Percentiles rank a stretch among this genome's conserved stretches.
phyloP scores from a whole-genome alignment of 2,113 vertebrate species.

The Haemorhous mexicanus region DNA sequence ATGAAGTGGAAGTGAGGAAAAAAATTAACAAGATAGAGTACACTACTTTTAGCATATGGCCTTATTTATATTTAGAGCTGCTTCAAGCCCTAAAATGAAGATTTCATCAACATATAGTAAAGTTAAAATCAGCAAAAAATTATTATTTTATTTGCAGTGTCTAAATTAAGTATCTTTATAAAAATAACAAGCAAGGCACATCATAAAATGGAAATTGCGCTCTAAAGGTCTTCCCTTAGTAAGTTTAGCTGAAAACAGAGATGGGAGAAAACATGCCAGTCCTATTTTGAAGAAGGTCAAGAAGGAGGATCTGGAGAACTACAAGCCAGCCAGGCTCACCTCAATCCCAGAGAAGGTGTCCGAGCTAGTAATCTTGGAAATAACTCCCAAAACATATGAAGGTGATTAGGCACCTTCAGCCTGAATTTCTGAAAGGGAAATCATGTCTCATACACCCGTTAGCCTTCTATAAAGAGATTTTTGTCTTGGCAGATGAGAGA shows the following conservation, averaged over 20 bases:
- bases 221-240: not conserved
- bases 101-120: not conserved
- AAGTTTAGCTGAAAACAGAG: not conserved
- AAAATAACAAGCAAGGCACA: not conserved
- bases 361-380: not conserved
- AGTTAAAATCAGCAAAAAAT: not conserved
- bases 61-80: not conserved
- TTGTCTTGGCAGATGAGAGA: not conserved
- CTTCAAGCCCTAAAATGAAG: not conserved
- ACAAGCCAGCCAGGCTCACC: not conserved
- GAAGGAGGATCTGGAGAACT: not conserved
- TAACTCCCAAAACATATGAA: not conserved
- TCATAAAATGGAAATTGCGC: not conserved
- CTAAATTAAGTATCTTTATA: not conserved
- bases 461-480: not conserved
- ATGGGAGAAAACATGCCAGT: not conserved
- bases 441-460: not conserved
- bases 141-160: not conserved
- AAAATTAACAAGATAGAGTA: not conserved
- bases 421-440: not conserved
- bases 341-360: not conserved
- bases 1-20: conserved; percentile 1
- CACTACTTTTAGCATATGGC: not conserved
- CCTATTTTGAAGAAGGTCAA: not conserved
- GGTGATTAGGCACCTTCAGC: not conserved